A percentile compares a stretch with the other conserved stretches of the same genome.
Evolutionary conservation across 2,888 invertebrate species (phyloP).

Genomic region (Ophioninae sp.): DNA sequence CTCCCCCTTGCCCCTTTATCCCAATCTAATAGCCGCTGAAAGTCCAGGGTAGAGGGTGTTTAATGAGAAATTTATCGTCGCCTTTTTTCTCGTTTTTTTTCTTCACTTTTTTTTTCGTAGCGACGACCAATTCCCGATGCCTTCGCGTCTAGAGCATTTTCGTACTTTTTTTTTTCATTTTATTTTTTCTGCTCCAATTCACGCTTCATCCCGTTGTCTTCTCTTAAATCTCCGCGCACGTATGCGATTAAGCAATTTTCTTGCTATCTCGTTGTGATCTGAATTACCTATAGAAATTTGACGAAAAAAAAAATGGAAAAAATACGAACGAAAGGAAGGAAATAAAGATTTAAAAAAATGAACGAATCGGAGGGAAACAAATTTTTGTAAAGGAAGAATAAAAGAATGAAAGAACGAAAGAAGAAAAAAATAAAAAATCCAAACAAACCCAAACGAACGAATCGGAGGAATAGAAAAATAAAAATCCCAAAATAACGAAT

Average conservation of each 20-base stretch:
- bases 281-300: constrained; percentile 9
- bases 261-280: constrained; percentile 26
- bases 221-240: constrained; percentile 41
- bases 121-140: constrained; percentile 66
- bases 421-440: too few relatives aligned
- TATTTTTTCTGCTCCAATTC: not conserved
- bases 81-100: not conserved
- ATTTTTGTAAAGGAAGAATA: too few relatives aligned
- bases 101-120: constrained; percentile 51
- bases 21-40: constrained; percentile 57
- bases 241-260: constrained; percentile 46
- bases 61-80: constrained; percentile 72
- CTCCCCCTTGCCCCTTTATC: constrained; percentile 27
- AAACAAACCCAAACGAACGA: too few relatives aligned
- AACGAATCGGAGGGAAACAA: too few relatives aligned
- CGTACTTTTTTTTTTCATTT: constrained; percentile 16
- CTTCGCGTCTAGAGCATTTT: constrained; percentile 58
- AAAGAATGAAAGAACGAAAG: too few relatives aligned
- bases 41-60: constrained; percentile 61
- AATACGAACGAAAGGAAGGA: too few relatives aligned
- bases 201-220: constrained; percentile 5
- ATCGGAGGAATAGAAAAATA: too few relatives aligned
- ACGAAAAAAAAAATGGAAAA: not conserved
- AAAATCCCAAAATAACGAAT: too few relatives aligned
- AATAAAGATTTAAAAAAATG: too few relatives aligned